Percentiles rank a stretch among this genome's conserved stretches.
These are phyloP conservation scores for Luidia sarsii DNA, from an alignment of 53 echinoderm and acorn worm genomes.

Conservation along the genomic window DNA sequence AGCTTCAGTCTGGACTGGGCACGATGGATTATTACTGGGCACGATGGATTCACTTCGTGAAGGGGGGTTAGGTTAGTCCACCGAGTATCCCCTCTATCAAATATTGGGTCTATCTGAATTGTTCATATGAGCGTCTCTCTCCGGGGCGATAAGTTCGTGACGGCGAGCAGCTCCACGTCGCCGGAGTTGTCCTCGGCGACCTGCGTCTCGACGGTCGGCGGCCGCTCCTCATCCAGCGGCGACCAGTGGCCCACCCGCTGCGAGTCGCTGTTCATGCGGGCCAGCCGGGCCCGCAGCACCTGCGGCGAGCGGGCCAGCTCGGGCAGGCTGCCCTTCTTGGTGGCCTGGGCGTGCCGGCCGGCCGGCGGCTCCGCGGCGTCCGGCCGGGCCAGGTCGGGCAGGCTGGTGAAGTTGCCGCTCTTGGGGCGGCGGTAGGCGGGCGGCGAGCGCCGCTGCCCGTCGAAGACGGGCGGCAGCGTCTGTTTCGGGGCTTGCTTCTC, in stretches of 20 bases:
- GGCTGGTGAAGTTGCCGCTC: slow-evolving; percentile 41
- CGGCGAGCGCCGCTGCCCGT: background rate
- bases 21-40: too few species aligned
- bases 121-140: slow-evolving; percentile 46
- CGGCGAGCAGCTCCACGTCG: slow-evolving; percentile 17
- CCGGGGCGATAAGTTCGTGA: slow-evolving; percentile 28
- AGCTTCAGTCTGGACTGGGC: too few species aligned
- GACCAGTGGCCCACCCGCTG: slow-evolving; percentile 42
- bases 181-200: slow-evolving; percentile 25
- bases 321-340: slow-evolving; percentile 56
- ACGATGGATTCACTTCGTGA: too few species aligned
- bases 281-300: background rate
- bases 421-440: slow-evolving; percentile 11
- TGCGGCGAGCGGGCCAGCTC: slow-evolving; percentile 47
- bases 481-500: slow-evolving; percentile 6
- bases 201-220: background rate
- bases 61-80: too few species aligned
- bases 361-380: background rate
- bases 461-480: too few species aligned
- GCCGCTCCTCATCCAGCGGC: slow-evolving; percentile 31
- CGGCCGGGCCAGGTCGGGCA: slow-evolving; percentile 7
- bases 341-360: background rate
- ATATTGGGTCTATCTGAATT: too few species aligned
- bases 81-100: too few species aligned
- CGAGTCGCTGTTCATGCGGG: slow-evolving; percentile 32